These are phyloP conservation scores for Oplegnathus fasciatus DNA, from an alignment of 2,113 vertebrate species.

Conservation along the genomic window DNA sequence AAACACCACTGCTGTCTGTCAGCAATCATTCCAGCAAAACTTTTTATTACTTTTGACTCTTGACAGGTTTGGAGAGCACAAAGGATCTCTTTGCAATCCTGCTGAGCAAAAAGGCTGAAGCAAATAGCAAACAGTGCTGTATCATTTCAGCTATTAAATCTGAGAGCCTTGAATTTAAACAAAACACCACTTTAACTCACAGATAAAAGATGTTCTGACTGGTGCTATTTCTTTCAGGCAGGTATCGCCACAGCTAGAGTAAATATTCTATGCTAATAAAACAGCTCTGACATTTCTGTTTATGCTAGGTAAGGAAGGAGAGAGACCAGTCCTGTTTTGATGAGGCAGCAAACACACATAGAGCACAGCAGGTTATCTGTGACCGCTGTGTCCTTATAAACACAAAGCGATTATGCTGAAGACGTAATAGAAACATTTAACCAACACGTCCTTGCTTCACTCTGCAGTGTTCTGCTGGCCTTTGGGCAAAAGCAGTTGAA, in stretches of 20 bases:
- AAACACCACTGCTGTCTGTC: not conserved
- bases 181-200: slow-evolving; percentile 4
- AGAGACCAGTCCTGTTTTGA: slow-evolving; percentile 56
- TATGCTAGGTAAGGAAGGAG: slow-evolving; percentile 33
- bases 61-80: not conserved
- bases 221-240: not conserved
- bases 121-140: not conserved
- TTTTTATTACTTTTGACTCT: not conserved
- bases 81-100: not conserved
- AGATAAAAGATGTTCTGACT: not conserved
- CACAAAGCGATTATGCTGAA: slow-evolving; percentile 74
- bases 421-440: slow-evolving; percentile 74
- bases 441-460: slow-evolving; percentile 61
- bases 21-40: not conserved
- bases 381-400: slow-evolving; percentile 74
- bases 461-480: slow-evolving; percentile 45
- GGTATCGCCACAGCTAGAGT: not conserved
- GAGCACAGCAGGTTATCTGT: slow-evolving; percentile 66
- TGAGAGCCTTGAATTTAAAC: not conserved
- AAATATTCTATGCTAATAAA: slow-evolving; percentile 48
- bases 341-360: slow-evolving; percentile 55
- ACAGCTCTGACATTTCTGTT: slow-evolving; percentile 48
- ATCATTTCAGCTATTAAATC: not conserved
- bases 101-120: not conserved
- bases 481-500: slow-evolving; percentile 56